phyloP scores from a whole-genome alignment of 2,888 invertebrate species.

The Notocelia uddmanniana region DNA sequence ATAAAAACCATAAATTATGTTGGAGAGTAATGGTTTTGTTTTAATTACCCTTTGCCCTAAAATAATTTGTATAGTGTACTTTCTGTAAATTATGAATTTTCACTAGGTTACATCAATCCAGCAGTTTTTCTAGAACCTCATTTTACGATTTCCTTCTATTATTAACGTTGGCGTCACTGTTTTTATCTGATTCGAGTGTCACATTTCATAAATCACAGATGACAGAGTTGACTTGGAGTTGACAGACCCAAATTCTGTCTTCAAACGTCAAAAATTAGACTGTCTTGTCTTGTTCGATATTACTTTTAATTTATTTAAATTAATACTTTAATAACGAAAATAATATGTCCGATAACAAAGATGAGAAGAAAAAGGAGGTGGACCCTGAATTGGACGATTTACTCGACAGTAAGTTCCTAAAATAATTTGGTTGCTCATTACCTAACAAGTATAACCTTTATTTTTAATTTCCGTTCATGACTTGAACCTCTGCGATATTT shows the following conservation, averaged over 20 bases:
- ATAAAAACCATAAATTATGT: not conserved
- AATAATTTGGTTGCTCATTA: conserved; percentile 54
- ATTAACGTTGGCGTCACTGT: no score
- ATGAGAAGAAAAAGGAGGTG: conserved; percentile 68
- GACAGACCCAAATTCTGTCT: not conserved
- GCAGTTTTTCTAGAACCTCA: no score
- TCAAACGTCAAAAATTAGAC: conserved; percentile 41
- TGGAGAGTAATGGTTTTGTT: no score
- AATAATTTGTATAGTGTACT: no score
- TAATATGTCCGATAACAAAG: conserved; percentile 78
- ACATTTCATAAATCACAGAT: not conserved
- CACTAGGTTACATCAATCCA: no score
- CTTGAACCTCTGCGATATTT: conserved; percentile 12
- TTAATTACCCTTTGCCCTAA: not conserved
- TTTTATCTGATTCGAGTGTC: no score
- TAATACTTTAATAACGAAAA: conserved; percentile 39
- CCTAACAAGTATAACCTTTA: conserved; percentile 68
- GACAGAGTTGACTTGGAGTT: not conserved
- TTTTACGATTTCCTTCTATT: no score
- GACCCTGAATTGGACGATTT: conserved; percentile 91
- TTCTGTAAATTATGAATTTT: no score
- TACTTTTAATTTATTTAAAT: conserved; percentile 50
- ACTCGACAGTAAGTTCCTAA: conserved; percentile 88
- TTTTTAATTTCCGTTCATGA: conserved; percentile 13
- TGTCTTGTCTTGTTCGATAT: conserved; percentile 37